A percentile compares a stretch with the other conserved stretches of the same genome.
Conservation (phyloP, 2,113 vertebrate genomes). For the Carollia perspicillata region DNA sequence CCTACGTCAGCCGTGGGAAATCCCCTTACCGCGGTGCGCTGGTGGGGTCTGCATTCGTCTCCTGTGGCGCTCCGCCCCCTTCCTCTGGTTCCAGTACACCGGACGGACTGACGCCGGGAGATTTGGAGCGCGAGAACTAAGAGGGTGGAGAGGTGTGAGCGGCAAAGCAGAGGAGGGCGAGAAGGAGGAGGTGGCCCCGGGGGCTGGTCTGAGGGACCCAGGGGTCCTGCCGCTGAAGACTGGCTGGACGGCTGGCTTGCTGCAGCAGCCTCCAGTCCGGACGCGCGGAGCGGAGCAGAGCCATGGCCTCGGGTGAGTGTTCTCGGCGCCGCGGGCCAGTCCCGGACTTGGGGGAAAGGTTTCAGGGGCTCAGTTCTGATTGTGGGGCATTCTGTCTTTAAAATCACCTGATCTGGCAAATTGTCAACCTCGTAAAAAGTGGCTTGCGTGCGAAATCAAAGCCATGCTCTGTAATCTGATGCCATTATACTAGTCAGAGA, state of each 20-base stretch:
- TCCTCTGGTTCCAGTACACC: not conserved
- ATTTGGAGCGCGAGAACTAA: not conserved
- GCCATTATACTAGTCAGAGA: not conserved
- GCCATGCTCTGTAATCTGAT: conserved; percentile 14
- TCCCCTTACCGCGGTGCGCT: conserved; percentile 3
- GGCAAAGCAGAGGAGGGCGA: conserved; percentile 4
- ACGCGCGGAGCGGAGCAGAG: conserved; percentile 10
- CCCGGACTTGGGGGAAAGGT: not conserved
- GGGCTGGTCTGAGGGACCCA: not conserved
- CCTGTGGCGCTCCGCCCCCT: not conserved
- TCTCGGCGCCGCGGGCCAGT: not conserved
- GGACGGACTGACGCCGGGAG: not conserved
- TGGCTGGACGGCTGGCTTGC: not conserved
- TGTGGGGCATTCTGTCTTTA: not conserved
- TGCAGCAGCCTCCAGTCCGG: not conserved
- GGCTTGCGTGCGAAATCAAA: conserved; percentile 43
- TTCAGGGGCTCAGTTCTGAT: not conserved
- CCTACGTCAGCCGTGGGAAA: conserved; percentile 64
- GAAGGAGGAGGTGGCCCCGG: conserved; percentile 45
- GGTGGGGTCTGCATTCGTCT: not conserved
- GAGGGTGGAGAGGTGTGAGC: conserved; percentile 68
- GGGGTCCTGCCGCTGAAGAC: conserved; percentile 16
- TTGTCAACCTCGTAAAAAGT: conserved; percentile 4
- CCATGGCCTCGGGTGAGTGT: conserved; percentile 69
- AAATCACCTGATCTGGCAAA: not conserved